A percentile compares a stretch with the other conserved stretches of the same genome.
These are phyloP conservation scores for Caradrina kadenii DNA, from an alignment of 2,888 invertebrate species.

Conservation along the genomic window DNA sequence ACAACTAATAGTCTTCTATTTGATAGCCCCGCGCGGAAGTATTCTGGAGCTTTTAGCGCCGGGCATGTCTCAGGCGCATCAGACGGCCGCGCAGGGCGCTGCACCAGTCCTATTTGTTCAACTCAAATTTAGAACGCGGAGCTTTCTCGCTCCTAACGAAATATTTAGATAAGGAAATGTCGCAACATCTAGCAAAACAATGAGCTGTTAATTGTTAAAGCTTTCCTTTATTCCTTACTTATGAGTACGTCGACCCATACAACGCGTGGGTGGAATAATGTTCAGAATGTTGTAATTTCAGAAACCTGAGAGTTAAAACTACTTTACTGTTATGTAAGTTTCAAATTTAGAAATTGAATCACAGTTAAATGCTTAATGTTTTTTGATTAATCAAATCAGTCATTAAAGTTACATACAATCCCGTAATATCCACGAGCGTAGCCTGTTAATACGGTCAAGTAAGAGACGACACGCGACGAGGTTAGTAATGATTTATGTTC, in stretches of 20 bases:
- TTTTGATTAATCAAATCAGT: conserved; percentile 18
- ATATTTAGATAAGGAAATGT: conserved; percentile 84
- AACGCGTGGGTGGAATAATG: conserved; percentile 72
- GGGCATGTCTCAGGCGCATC: conserved; percentile 11
- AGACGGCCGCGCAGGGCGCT: conserved; percentile 6
- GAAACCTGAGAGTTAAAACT: conserved; percentile 25
- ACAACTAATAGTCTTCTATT: conserved; percentile 71
- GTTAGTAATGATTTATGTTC: conserved; percentile 78
- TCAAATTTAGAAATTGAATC: background rate
- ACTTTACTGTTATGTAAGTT: background rate
- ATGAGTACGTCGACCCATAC: conserved; percentile 78
- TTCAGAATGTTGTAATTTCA: conserved; percentile 50
- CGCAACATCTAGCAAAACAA: conserved; percentile 85
- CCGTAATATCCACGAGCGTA: conserved; percentile 44
- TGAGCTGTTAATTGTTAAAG: conserved; percentile 85
- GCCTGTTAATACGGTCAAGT: conserved; percentile 52
- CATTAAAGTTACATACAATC: conserved; percentile 32
- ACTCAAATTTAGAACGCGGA: conserved; percentile 72
- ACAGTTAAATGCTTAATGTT: background rate
- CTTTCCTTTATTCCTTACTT: conserved; percentile 74
- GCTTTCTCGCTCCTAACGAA: conserved; percentile 75
- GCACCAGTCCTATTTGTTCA: conserved; percentile 69
- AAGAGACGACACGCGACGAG: conserved; percentile 51
- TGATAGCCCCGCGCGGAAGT: conserved; percentile 60
- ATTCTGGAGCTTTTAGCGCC: conserved; percentile 34